phyloP scores from a whole-genome alignment of 2,797 vertebrate species.

The Thalassophryne amazonica region DNA sequence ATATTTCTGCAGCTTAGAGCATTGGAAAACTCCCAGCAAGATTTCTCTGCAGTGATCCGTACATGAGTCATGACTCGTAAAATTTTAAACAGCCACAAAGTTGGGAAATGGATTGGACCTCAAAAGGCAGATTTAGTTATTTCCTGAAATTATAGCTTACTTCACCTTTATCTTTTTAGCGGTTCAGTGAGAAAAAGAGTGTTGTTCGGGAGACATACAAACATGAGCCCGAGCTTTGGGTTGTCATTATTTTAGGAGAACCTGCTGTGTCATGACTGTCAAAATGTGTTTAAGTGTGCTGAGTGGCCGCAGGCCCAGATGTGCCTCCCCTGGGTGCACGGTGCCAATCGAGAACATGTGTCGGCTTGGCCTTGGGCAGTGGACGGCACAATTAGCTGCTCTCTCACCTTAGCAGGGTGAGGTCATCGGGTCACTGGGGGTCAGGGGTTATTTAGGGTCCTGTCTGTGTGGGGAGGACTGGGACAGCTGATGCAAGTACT shows the following conservation, averaged over 20 bases:
- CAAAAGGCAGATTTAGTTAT: slow-evolving; percentile 12
- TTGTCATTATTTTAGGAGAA: slow-evolving; percentile 20
- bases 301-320: slow-evolving; percentile 60
- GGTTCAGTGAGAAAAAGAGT: no score
- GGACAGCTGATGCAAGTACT: slow-evolving; percentile 34
- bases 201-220: no score
- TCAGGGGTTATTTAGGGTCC: slow-evolving; percentile 66
- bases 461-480: slow-evolving; percentile 26
- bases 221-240: neutral
- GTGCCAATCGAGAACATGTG: slow-evolving; percentile 57
- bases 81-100: slow-evolving; percentile 28
- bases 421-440: slow-evolving; percentile 61
- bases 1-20: slow-evolving; percentile 21
- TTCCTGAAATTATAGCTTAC: slow-evolving; percentile 5
- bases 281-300: slow-evolving; percentile 20
- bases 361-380: slow-evolving; percentile 46
- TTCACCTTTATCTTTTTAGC: no score
- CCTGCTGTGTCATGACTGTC: slow-evolving; percentile 51
- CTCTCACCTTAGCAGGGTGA: slow-evolving; percentile 62
- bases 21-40: slow-evolving; percentile 39
- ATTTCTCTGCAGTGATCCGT: slow-evolving; percentile 35
- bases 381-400: slow-evolving; percentile 74
- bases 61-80: slow-evolving; percentile 59
- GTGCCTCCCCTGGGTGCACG: slow-evolving; percentile 6
- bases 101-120: slow-evolving; percentile 36